Conservation (phyloP, 2,888 invertebrate species). For the Lutraria lutraria region DNA sequence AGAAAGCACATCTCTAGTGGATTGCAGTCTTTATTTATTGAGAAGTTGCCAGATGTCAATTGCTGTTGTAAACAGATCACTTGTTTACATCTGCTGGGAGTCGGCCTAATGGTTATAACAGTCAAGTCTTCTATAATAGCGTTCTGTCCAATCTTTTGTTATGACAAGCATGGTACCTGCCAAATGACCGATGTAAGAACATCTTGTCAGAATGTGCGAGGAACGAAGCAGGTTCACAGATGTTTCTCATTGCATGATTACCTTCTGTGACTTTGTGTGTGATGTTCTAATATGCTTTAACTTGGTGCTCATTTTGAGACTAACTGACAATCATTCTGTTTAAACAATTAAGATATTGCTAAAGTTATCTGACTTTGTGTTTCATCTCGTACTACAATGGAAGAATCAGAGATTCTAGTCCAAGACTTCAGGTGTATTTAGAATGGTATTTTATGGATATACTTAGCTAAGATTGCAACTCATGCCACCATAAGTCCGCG, state of each 20-base stretch:
- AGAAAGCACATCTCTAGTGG: background rate
- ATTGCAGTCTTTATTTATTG: background rate
- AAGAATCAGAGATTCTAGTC: too few species aligned
- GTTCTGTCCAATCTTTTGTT: slow-evolving; percentile 23
- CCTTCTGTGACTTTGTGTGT: background rate
- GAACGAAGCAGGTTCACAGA: background rate
- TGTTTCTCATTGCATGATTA: background rate
- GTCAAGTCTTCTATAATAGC: background rate
- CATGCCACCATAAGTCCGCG: too few species aligned
- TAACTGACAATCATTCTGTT: background rate
- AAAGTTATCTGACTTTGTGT: background rate
- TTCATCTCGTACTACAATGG: too few species aligned
- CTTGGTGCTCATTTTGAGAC: background rate
- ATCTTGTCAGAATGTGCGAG: slow-evolving; percentile 1
- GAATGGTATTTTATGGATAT: too few species aligned
- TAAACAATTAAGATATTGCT: background rate
- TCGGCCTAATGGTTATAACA: slow-evolving; percentile 28
- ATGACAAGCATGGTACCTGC: slow-evolving; percentile 28
- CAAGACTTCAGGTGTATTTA: too few species aligned
- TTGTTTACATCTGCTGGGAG: slow-evolving; percentile 9
- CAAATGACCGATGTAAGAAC: background rate
- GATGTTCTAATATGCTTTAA: background rate
- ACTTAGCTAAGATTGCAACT: too few species aligned
- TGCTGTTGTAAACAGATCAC: slow-evolving; percentile 33
- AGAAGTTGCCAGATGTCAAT: slow-evolving; percentile 28